Base-by-base conservation (phyloP, 2,797 vertebrate species). In the Enoplosus armatus region DNA sequence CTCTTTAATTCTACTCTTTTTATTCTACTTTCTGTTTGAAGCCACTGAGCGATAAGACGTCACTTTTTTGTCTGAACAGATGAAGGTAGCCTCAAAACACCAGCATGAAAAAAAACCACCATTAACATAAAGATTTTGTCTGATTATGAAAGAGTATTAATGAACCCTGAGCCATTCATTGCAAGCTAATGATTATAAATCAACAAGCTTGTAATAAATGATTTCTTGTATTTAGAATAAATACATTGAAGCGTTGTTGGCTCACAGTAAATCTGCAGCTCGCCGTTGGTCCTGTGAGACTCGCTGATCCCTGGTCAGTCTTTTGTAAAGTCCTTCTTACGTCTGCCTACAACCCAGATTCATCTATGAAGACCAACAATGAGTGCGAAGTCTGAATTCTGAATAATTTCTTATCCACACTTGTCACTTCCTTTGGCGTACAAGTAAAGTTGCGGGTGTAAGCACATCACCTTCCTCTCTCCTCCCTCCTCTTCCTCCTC, bases 401-500 rank as follows among this genome's bases (percentile, higher is more conserved):
- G 7, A 48, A 51, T 35, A 0, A n/a, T 35, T 69, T 50, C 50
- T 9, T 12, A 8, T n/a, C 20, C 47, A 63, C 31, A 18, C 47
- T 9, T n/a, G 10, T 72, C 27, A 61, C 45, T 39, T 27, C 16
- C 12, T 2, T 14, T 47, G 18, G 37, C 37, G 37, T 39, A 39
- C 14, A 33, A 2, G 12, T 29, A 47, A 55, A 33, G 31, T 39
- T 39, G 37, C 8, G 8, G 0, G 2, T 18, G 43, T 20, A 6
- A 18, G 16, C 43, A n/a, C 29, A 0, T 58, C 78, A 56, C 75
- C 79, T 55, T 63, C 54, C 18, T 43, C 29, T 24, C 4, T 63
- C 61, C 43, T 62, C 45, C 29, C 22, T 41, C 66, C 24, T 77
- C 71, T 31, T 35, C 66, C n/a, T 31, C 37, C 47, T 48, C 72